These are phyloP conservation scores for Sialia sialis DNA, from an alignment of 2,113 vertebrate species.

Conservation along the genomic window DNA sequence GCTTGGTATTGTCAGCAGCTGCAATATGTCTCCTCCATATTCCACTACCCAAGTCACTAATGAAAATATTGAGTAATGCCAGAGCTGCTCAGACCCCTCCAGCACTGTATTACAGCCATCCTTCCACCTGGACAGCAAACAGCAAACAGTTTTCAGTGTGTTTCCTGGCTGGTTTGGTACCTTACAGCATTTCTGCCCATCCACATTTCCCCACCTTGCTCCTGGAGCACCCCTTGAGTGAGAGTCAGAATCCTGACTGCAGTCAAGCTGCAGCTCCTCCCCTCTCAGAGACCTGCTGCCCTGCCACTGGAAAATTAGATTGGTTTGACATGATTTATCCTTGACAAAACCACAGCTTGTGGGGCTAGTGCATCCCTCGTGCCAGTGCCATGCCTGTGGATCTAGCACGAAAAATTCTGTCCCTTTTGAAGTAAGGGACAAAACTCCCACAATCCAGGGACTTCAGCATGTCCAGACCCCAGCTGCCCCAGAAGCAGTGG, in stretches of 20 bases:
- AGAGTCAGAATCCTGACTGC: background rate
- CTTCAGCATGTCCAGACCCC: background rate
- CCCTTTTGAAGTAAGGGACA: background rate
- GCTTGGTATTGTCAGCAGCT: background rate
- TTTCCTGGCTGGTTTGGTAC: background rate
- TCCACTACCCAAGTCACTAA: background rate
- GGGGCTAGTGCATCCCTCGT: background rate
- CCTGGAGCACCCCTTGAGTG: background rate
- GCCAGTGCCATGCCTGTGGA: background rate
- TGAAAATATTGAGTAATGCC: conserved; percentile 4
- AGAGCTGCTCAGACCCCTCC: conserved; percentile 2
- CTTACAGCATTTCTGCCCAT: background rate
- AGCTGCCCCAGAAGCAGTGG: background rate
- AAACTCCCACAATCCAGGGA: background rate
- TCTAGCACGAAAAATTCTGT: background rate
- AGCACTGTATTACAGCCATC: background rate
- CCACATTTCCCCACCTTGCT: background rate
- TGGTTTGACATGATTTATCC: background rate
- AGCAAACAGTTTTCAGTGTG: background rate
- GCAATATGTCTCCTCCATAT: background rate
- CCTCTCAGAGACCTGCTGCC: background rate
- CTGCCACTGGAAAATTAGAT: background rate
- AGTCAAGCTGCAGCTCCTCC: background rate
- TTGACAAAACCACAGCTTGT: background rate
- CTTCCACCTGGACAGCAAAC: background rate